Base-by-base conservation (phyloP, 2,888 invertebrate species). In the Tinea semifulvella region DNA sequence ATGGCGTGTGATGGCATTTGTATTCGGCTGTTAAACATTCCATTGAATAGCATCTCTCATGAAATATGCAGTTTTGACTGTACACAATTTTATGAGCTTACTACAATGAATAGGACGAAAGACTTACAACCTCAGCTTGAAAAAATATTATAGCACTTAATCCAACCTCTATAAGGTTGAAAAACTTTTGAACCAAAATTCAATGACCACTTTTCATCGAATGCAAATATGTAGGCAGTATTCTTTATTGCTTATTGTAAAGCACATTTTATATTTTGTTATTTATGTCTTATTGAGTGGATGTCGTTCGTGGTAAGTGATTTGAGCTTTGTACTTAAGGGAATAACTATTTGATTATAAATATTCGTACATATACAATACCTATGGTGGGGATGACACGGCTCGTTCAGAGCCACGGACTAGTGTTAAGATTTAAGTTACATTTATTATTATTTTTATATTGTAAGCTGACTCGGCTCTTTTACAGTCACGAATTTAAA, bases 11-110 rank as follows among this genome's bases (percentile, higher is more conserved):
- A 40, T 40, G 22, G 20, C 22, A 40, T 40, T 40, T 40, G 40
- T 22, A 22, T 40, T 40, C 22, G 40, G 5, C 3, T 40, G 40
- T 40, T 40, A 10, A 40, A 40, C 22, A 40, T 40, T 40, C 40
- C 40, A 40, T 20, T 40, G 22, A 22, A 40, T 40, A 40, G 22
- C 20, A 14, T 7, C 20, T 3, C 40, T 40, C 40, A 40, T 40
- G 40, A 40, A 40, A 40, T 40, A 40, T 40, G 40, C 40, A 40
- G 40, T 40, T 39, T 22, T 18, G 40, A 40, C 40, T n/a, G 14
- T 22, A 40, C 22, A 22, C 22, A 14, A 36, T 40, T 40, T 40
- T 40, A 40, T 22, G 40, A 40, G 19, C 40, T 13, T 22, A 22
- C 40, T 11, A 20, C 40, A n/a, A 40, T 40, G 40, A 40, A 40